Percentiles rank a stretch among this genome's conserved stretches.
Evolutionary conservation across 2,797 vertebrate species (phyloP).

Genomic region (Numenius phaeopus): DNA sequence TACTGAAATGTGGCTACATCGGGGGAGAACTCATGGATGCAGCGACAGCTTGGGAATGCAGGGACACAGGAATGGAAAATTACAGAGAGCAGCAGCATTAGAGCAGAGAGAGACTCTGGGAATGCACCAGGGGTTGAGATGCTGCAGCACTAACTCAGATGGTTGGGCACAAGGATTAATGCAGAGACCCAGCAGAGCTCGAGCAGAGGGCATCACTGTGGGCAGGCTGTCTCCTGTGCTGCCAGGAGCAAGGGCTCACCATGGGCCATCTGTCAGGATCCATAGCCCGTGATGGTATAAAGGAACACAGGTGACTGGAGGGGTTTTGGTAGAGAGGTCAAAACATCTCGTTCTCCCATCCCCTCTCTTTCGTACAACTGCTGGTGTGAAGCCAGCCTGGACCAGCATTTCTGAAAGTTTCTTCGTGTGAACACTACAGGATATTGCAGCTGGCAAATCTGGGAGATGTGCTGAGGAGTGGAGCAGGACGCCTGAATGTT

Average conservation of each 20-base stretch:
- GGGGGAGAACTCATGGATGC: conserved; percentile 21
- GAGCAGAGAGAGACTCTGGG: conserved; percentile 33
- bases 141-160: conserved; percentile 34
- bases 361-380: neutral
- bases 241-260: neutral
- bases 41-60: neutral
- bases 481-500: neutral
- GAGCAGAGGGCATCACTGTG: neutral
- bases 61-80: conserved; percentile 53
- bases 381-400: neutral
- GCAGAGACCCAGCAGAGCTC: neutral
- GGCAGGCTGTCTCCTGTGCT: neutral
- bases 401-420: neutral
- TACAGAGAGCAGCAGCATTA: conserved; percentile 38
- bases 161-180: neutral
- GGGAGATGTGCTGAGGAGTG: neutral
- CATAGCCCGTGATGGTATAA: neutral
- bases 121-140: conserved; percentile 44
- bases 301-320: neutral
- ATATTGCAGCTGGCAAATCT: neutral
- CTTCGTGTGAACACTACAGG: neutral
- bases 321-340: neutral
- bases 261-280: neutral
- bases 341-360: neutral
- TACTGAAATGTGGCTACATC: conserved; percentile 12